A percentile compares a stretch with the other conserved stretches of the same genome.
phyloP scores from a whole-genome alignment of 2,797 vertebrate genomes.

The Clarias fuscus region DNA sequence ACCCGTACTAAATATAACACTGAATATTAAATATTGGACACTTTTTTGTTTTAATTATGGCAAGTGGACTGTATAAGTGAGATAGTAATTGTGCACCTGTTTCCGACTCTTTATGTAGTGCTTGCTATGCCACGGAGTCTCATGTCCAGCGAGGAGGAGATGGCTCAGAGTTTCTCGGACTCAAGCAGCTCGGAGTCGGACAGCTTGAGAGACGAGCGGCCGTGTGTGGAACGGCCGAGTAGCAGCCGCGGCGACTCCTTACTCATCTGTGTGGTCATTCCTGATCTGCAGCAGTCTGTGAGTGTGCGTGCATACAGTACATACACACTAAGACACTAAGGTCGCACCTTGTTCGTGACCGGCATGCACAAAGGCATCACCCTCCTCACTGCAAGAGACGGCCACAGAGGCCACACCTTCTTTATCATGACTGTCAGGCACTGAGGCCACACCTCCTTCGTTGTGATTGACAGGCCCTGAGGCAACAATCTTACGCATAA shows the following conservation, averaged over 20 bases:
- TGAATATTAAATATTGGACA: background rate
- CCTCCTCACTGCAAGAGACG: background rate
- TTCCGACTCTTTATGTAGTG: conserved; percentile 20
- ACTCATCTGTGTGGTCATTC: conserved; percentile 83
- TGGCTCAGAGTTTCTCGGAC: conserved; percentile 88
- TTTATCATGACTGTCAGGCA: background rate
- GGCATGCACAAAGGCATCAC: background rate
- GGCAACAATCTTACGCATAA: background rate
- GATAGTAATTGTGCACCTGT: background rate
- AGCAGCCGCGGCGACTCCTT: conserved; percentile 70
- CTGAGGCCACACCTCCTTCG: too few species aligned
- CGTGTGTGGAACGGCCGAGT: conserved; percentile 74
- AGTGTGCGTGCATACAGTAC: conserved; percentile 49
- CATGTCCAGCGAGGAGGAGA: conserved; percentile 89
- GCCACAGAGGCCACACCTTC: background rate
- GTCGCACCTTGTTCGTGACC: background rate
- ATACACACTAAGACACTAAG: background rate
- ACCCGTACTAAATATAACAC: background rate
- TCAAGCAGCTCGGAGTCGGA: conserved; percentile 82
- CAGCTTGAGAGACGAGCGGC: conserved; percentile 84
- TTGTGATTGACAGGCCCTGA: background rate
- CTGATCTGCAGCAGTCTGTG: conserved; percentile 88
- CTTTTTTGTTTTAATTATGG: background rate
- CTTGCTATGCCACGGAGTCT: conserved; percentile 83
- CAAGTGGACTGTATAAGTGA: background rate